phyloP scores from a whole-genome alignment of 2,113 vertebrate species.

The Chamaea fasciata region DNA sequence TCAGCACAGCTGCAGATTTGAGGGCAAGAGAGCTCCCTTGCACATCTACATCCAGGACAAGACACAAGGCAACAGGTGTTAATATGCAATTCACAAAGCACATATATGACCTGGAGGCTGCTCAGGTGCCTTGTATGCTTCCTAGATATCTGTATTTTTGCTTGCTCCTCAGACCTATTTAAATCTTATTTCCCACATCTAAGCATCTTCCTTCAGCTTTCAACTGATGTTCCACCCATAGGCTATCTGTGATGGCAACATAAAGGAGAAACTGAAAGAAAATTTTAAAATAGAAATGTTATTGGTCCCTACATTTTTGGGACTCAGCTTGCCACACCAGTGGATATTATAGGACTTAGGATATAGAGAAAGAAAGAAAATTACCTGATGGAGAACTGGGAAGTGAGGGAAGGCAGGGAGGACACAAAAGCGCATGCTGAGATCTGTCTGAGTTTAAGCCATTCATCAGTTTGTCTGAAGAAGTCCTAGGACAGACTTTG shows the following conservation, averaged over 20 bases:
- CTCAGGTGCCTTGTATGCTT: neutral
- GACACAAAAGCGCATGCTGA: slow-evolving; percentile 60
- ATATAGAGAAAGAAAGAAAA: neutral
- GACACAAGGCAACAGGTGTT: neutral
- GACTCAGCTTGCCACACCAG: neutral
- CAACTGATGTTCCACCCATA: neutral
- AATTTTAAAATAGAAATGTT: neutral
- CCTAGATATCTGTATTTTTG: neutral
- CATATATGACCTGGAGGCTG: neutral
- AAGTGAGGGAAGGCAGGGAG: slow-evolving; percentile 73
- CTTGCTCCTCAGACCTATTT: neutral
- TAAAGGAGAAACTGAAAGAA: neutral
- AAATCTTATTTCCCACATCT: neutral
- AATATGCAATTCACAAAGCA: neutral
- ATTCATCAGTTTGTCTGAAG: slow-evolving; percentile 72
- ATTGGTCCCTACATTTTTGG: neutral
- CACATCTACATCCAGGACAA: neutral
- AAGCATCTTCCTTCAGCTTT: neutral
- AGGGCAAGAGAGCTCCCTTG: neutral
- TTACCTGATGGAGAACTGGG: slow-evolving; percentile 77
- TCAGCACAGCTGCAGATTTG: neutral
- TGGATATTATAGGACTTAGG: neutral
- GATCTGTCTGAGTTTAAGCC: slow-evolving; percentile 59
- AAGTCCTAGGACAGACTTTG: slow-evolving; percentile 67
- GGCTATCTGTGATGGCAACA: neutral